Base-by-base conservation (phyloP, 2,113 vertebrate genomes). In the Probosciger aterrimus region DNA sequence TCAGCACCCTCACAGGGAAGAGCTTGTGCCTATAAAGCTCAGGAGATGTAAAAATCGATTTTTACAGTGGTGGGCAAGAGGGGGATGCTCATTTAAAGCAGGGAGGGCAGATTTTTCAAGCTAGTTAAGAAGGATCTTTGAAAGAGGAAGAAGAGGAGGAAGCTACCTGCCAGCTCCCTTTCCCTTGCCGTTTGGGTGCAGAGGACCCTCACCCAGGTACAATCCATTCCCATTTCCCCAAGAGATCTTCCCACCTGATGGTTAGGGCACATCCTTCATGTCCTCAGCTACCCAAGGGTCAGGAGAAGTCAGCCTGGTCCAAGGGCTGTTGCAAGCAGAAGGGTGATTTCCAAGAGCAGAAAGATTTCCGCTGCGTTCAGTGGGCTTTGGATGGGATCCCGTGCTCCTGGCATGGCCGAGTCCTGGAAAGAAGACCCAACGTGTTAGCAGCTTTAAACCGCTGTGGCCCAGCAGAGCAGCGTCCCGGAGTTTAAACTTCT, bases 211-310 rank as follows among this genome's bases (percentile, higher is more conserved):
- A 39, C 24, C 67, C 43, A 22, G 22, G 24, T 16, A 14, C 60
- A 44, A 50, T 7, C 12, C 25, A 7, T 70, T 84, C 60, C 55
- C 31, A 16, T 65, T 80, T 84, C 44, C 8, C 2, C 9, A 11
- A 78, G 27, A 43, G 43, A 30, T 69, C 25, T 41, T 77, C 41
- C 60, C 39, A 18, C 18, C 30, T 22, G 37, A 14, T 8, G 43
- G 18, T 0, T 69, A 22, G n/a, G 41, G 8, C 35, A 27, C 3
- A 1, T 37, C 41, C 75, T 28, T 14, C 0, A 0, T 30, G 69
- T 79, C 83, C 86, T 92, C 69, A 57, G 73, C 73, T 71, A 27
- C 47, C 37, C 81, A 44, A 57, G 44, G 39, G 13, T 52, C 68
- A 53, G 67, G 60, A 82, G 52, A 73, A 63, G 76, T 22, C 41